These are phyloP conservation scores for Pentalonia nigronervosa DNA, from an alignment of 1,140 invertebrate species.

Conservation along the genomic window DNA sequence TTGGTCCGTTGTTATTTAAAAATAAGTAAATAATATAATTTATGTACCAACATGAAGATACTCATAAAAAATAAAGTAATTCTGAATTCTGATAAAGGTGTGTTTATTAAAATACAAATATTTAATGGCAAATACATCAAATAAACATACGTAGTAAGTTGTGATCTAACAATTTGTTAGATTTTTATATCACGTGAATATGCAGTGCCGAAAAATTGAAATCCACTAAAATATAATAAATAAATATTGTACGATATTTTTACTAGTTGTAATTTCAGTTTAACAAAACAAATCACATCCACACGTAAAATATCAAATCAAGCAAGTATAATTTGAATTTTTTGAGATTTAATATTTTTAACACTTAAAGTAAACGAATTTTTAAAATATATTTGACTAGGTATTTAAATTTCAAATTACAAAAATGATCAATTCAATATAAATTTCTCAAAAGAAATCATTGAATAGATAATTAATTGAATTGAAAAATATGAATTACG, in stretches of 20 bases:
- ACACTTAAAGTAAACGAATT: not conserved
- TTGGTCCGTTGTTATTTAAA: slow-evolving; percentile 34
- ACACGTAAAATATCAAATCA: not conserved
- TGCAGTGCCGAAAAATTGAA: not conserved
- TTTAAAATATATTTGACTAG: not conserved
- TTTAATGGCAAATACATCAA: not conserved
- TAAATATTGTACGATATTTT: not conserved
- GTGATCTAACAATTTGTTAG: not conserved
- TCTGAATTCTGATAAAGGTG: slow-evolving; percentile 19
- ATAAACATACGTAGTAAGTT: not conserved
- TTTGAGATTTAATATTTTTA: not conserved
- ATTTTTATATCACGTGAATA: slow-evolving; percentile 26
- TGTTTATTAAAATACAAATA: slow-evolving; percentile 22
- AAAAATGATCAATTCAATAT: not conserved
- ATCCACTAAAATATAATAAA: not conserved
- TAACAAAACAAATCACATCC: not conserved
- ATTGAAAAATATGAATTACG: not conserved
- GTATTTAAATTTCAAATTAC: not conserved
- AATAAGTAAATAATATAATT: not conserved
- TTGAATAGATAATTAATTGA: not conserved
- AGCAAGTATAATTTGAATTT: not conserved
- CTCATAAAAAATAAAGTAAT: not conserved
- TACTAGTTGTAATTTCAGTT: not conserved
- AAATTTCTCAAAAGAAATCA: slow-evolving; percentile 6
- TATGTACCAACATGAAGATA: not conserved